These are phyloP conservation scores for Autographa pulchrina DNA, from an alignment of 2,888 invertebrate species.

Conservation along the genomic window DNA sequence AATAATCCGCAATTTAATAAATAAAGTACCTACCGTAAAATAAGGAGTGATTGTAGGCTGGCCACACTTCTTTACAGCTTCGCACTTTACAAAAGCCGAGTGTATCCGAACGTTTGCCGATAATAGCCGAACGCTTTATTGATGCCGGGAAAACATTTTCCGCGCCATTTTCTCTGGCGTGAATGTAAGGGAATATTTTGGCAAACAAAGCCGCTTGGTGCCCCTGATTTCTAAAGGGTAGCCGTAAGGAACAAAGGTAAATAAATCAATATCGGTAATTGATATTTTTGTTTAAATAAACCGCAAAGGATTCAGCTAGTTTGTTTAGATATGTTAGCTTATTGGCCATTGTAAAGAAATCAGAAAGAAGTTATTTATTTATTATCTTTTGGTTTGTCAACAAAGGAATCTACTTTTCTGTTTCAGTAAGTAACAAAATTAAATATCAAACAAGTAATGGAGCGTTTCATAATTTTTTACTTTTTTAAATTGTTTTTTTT, in stretches of 20 bases:
- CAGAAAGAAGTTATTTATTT: not conserved
- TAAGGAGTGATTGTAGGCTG: conserved; percentile 33
- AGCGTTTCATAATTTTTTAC: no score
- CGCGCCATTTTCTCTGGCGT: conserved; percentile 84
- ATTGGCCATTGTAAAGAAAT: not conserved
- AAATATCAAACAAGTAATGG: no score
- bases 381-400: not conserved
- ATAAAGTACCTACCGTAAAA: conserved; percentile 8
- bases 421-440: no score
- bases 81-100: conserved; percentile 71
- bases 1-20: not conserved
- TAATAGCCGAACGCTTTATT: conserved; percentile 75
- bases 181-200: conserved; percentile 72
- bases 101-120: conserved; percentile 73
- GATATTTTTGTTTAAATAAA: conserved; percentile 13
- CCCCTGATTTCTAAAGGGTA: conserved; percentile 66
- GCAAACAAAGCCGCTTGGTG: conserved; percentile 70
- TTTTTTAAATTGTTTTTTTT: no score
- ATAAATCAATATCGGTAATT: conserved; percentile 24
- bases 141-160: conserved; percentile 85
- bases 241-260: conserved; percentile 53
- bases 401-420: no score
- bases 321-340: not conserved
- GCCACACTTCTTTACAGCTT: conserved; percentile 77
- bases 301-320: not conserved